A percentile compares a stretch with the other conserved stretches of the same genome.
Conservation (phyloP, 2,797 vertebrate genomes). For the Scleropages formosus region DNA sequence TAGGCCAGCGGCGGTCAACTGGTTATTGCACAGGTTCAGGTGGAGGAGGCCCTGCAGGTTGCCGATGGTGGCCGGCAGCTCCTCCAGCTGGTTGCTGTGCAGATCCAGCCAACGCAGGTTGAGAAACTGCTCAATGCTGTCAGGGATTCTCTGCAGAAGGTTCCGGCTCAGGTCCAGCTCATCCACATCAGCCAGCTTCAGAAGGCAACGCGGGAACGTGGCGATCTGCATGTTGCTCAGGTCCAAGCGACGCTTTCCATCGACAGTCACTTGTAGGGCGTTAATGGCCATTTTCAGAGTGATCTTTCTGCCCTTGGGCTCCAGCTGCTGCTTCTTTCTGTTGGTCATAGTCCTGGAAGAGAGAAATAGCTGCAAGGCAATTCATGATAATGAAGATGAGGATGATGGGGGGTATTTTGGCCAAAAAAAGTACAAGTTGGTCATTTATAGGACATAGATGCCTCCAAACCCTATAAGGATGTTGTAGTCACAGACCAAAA, state of each 20-base stretch:
- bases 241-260: constrained; percentile 74
- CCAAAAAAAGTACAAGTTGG: too few relatives aligned
- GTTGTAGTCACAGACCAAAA: too few relatives aligned
- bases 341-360: constrained; percentile 68
- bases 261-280: constrained; percentile 65
- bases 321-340: constrained; percentile 57
- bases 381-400: neutral
- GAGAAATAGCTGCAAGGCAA: neutral
- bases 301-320: constrained; percentile 69
- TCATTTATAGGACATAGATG: too few relatives aligned
- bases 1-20: constrained; percentile 66
- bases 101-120: constrained; percentile 80
- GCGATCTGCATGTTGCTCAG: constrained; percentile 83
- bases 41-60: constrained; percentile 69
- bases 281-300: constrained; percentile 76
- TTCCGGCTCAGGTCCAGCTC: constrained; percentile 89
- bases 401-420: too few relatives aligned
- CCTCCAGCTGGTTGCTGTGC: constrained; percentile 80
- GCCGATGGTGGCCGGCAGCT: constrained; percentile 72
- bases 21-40: constrained; percentile 88
- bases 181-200: constrained; percentile 73
- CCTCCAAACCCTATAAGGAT: too few relatives aligned
- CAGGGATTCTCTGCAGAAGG: constrained; percentile 76
- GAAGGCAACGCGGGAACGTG: constrained; percentile 77
- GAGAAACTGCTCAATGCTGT: constrained; percentile 72